Conservation (phyloP, 2,797 vertebrate genomes). For the Ispidina lecontei region DNA sequence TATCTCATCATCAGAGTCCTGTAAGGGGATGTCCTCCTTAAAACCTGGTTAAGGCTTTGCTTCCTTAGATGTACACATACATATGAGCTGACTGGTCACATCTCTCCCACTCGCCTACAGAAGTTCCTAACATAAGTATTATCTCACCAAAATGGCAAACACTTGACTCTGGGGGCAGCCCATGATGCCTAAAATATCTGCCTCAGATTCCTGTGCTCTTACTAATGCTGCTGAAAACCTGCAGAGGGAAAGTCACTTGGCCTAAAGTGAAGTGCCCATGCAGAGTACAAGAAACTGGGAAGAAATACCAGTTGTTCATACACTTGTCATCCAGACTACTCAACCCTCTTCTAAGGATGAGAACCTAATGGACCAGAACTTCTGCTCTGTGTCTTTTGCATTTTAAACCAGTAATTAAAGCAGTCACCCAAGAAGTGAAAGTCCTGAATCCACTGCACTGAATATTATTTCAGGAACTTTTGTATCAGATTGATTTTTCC, state of each 20-base stretch:
- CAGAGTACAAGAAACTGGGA: not conserved
- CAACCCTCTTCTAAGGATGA: not conserved
- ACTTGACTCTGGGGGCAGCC: not conserved
- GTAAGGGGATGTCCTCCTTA: not conserved
- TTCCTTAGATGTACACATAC: not conserved
- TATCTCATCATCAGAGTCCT: not conserved
- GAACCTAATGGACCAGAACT: not conserved
- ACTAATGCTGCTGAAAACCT: not conserved
- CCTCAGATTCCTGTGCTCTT: not conserved
- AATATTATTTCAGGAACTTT: not conserved
- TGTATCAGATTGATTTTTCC: not conserved
- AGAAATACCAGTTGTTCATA: not conserved
- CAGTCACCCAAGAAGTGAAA: not conserved
- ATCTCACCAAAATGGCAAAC: not conserved
- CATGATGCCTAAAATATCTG: not conserved
- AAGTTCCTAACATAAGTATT: not conserved
- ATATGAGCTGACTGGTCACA: not conserved
- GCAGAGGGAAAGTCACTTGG: not conserved
- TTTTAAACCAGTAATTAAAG: not conserved
- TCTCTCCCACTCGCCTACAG: accelerated
- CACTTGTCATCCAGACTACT: not conserved
- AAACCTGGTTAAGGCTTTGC: not conserved
- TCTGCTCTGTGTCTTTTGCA: not conserved
- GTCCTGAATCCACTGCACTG: not conserved
- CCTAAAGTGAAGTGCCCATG: not conserved